Evolutionary conservation across 2,113 vertebrate genomes (phyloP).

Genomic region (Myrmophylax atrothorax): DNA sequence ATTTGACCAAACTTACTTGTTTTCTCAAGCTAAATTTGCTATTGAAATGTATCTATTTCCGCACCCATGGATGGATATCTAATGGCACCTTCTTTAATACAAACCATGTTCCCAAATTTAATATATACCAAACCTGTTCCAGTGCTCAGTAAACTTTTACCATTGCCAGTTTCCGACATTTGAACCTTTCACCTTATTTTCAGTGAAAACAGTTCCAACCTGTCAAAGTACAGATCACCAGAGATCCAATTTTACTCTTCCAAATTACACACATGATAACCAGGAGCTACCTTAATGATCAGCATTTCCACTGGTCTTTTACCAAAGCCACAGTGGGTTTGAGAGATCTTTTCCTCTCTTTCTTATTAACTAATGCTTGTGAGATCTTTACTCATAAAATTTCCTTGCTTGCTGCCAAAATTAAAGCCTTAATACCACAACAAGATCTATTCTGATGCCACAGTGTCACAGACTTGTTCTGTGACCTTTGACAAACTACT

Average conservation of each 20-base stretch:
- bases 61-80: fast-evolving
- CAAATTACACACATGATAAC: not conserved
- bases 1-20: not conserved
- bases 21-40: not conserved
- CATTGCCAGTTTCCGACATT: not conserved
- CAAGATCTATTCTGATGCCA: not conserved
- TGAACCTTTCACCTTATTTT: not conserved
- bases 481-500: not conserved
- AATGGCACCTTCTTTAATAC: not conserved
- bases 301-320: not conserved
- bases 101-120: not conserved
- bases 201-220: not conserved
- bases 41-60: not conserved
- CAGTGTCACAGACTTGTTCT: not conserved
- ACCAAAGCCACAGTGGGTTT: not conserved
- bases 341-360: not conserved
- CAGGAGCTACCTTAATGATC: not conserved
- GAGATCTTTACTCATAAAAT: not conserved
- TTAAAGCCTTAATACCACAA: not conserved
- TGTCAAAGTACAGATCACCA: not conserved
- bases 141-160: not conserved
- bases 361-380: not conserved
- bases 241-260: not conserved
- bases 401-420: not conserved
- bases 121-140: fast-evolving